Percentiles rank a stretch among this genome's conserved stretches.
Conservation (phyloP, 2,888 invertebrate genomes). For the Slavum lentiscoides region DNA sequence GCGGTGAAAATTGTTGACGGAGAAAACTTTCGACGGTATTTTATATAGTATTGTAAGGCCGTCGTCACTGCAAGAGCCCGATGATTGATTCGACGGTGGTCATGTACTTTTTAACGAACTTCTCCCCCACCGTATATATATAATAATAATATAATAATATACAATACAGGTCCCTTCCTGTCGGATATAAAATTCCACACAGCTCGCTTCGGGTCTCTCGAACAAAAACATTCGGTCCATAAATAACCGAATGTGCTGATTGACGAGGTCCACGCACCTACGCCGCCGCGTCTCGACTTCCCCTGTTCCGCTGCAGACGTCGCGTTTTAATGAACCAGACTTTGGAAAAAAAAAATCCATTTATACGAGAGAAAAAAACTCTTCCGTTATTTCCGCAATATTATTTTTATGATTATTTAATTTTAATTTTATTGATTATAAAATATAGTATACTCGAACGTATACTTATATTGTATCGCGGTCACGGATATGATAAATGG, state of each 20-base stretch:
- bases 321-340: constrained; percentile 6
- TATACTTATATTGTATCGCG: no score
- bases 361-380: not conserved
- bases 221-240: constrained; percentile 46
- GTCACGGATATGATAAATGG: no score
- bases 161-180: not conserved
- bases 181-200: not conserved
- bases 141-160: no score
- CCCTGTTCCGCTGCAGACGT: not conserved
- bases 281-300: no score
- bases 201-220: not conserved
- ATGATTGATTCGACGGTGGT: constrained; percentile 31
- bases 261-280: constrained; percentile 37
- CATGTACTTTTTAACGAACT: constrained; percentile 29
- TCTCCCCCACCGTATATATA: not conserved
- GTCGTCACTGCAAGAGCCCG: constrained; percentile 1
- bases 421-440: not conserved
- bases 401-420: constrained; percentile 1
- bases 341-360: not conserved
- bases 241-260: constrained; percentile 44
- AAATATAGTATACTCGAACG: no score
- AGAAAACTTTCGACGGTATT: not conserved
- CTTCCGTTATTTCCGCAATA: not conserved
- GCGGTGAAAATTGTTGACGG: no score
- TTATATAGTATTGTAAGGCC: not conserved